Evolutionary conservation across 2,888 invertebrate genomes (phyloP), one percentile per base, ranked within the genome.

Genomic region (Folsomia manolachei): DNA sequence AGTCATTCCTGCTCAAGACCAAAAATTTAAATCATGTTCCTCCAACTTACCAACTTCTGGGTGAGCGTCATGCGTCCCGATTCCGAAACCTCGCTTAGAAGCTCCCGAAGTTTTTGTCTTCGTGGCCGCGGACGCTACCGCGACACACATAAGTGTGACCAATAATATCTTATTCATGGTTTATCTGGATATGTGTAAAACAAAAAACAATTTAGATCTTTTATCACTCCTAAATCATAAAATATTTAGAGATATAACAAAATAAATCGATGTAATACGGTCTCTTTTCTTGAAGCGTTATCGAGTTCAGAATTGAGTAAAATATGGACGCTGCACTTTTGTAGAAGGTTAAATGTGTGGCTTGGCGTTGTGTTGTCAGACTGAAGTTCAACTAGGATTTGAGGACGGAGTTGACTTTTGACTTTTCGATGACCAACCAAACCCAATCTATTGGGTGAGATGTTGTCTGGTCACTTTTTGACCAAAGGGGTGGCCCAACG

Each of bases 121-220:
- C 70, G 79, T 81, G 60, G 78, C 73, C 23, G 80, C 80, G 19
- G 79, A 79, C 61, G 80, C 80, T 72, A 77, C 81, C 71, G 80
- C 81, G 70, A 79, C 70, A 77, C 81, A 81, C 74, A 80, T 74
- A 62, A 79, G 75, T 75, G 81, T 78, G 24, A 81, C 78, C 70
- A 79, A 77, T 76, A 81, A 78, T 74, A 81, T 76, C 73, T 77
- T 81, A 78, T 79, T 81, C 81, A 81, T 81, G 60, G 19, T 67
- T 23, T 67, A 56, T 53, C 60, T 63, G 73, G 74, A 71, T 71
- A 70, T 73, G 70, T 61, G 68, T 68, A 73, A 71, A 69, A 65
- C 39, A 27, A 51, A 74, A 65, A 18, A 53, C 25, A 71, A 64
- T 56, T n/a, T n/a, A n/a, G n/a, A n/a, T n/a, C n/a, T n/a, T n/a